Evolutionary conservation across 2,888 invertebrate genomes (phyloP).

Genomic region (Diploptera punctata): DNA sequence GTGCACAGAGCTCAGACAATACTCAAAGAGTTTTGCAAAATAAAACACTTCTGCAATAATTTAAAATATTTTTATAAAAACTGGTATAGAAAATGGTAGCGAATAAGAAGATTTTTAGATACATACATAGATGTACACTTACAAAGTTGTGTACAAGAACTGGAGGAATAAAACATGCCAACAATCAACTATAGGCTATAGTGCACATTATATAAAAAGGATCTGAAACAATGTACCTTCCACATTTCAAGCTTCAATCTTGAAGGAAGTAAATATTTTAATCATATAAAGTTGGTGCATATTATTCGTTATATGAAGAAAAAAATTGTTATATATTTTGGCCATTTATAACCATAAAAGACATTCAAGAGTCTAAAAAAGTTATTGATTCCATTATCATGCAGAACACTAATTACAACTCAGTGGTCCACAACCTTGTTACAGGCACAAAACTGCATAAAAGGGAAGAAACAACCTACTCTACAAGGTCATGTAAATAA

Average conservation of each 20-base stretch:
- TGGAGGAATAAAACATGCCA: not conserved
- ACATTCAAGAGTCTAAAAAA: not conserved
- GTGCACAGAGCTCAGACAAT: constrained; percentile 32
- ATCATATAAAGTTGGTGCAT: not conserved
- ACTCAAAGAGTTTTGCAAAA: constrained; percentile 24
- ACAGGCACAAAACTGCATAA: not conserved
- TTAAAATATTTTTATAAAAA: constrained; percentile 31
- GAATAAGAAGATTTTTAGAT: not conserved
- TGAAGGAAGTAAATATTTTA: too few species aligned
- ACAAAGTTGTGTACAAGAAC: not conserved
- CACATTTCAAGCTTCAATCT: too few species aligned
- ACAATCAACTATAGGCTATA: not conserved
- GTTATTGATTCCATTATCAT: not conserved
- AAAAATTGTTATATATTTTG: not conserved
- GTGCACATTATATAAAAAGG: not conserved
- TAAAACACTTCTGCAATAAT: constrained; percentile 24
- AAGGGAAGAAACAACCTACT: too few species aligned
- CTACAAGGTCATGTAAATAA: too few species aligned
- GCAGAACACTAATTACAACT: not conserved
- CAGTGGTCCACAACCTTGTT: not conserved
- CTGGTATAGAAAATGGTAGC: constrained; percentile 18
- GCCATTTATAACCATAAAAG: not conserved
- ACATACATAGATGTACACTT: too few species aligned
- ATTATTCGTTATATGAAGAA: not conserved
- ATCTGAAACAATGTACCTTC: too few species aligned